Conservation (phyloP, 2,797 vertebrate species). For the Mycteria americana region DNA sequence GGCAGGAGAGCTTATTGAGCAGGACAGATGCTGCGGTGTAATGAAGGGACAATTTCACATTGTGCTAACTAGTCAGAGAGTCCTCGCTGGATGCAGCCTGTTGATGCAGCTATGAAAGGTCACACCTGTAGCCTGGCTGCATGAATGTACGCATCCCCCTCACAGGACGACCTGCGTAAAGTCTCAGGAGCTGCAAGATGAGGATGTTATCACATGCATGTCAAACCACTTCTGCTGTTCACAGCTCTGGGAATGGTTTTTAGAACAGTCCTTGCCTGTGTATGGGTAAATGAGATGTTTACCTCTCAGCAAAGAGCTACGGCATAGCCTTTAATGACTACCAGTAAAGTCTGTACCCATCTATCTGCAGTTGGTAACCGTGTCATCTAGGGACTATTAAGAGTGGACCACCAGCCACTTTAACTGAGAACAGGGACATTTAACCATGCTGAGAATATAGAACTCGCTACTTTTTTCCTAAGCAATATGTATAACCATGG, state of each 20-base stretch:
- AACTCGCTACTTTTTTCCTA: not conserved
- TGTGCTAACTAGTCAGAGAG: not conserved
- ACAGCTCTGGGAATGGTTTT: not conserved
- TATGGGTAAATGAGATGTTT: not conserved
- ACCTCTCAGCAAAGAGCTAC: not conserved
- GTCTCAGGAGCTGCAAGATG: not conserved
- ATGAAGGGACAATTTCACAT: not conserved
- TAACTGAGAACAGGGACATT: not conserved
- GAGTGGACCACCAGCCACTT: not conserved
- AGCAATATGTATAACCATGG: fast-evolving
- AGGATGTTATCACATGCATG: not conserved
- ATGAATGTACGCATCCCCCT: too few relatives aligned
- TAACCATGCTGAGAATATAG: not conserved
- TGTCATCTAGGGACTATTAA: not conserved
- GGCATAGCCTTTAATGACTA: not conserved
- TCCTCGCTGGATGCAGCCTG: not conserved
- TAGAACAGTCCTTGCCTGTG: not conserved
- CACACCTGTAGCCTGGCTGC: not conserved
- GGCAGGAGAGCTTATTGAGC: not conserved
- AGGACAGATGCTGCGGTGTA: not conserved
- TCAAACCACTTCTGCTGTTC: not conserved
- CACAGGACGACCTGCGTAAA: not conserved
- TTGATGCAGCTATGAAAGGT: not conserved
- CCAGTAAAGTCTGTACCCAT: not conserved
- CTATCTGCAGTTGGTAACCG: not conserved